These are phyloP conservation scores for Protonibea diacanthus DNA, from an alignment of 2,797 vertebrate species.

Conservation along the genomic window DNA sequence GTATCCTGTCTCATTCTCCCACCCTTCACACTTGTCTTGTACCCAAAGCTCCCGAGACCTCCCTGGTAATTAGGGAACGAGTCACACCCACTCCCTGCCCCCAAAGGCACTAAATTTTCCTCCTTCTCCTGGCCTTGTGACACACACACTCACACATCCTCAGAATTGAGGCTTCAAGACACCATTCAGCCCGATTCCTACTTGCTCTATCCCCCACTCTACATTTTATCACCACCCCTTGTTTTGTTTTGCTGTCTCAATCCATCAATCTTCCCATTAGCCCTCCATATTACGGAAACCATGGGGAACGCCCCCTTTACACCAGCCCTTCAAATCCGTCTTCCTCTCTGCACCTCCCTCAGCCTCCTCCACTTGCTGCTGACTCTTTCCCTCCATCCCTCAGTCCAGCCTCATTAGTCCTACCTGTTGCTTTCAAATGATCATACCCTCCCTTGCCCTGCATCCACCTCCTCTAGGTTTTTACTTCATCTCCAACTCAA, in stretches of 20 bases:
- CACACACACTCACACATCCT: conserved; percentile 80
- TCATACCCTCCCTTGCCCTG: not conserved
- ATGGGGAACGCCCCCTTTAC: conserved; percentile 86
- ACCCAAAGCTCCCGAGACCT: conserved; percentile 82
- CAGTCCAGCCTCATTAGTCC: conserved; percentile 31
- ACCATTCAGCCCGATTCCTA: conserved; percentile 77
- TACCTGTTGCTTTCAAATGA: conserved; percentile 47
- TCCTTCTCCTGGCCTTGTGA: conserved; percentile 78
- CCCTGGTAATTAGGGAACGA: conserved; percentile 98
- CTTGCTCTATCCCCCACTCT: conserved; percentile 81
- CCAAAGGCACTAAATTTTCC: conserved; percentile 90
- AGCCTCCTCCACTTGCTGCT: conserved; percentile 85
- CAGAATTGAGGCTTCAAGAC: conserved; percentile 75
- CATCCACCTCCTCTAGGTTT: not conserved
- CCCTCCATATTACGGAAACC: conserved; percentile 91
- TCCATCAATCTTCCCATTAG: conserved; percentile 99
- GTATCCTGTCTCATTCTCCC: conserved; percentile 95
- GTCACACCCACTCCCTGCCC: conserved; percentile 83
- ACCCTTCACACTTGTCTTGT: conserved; percentile 84
- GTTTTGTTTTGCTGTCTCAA: conserved; percentile 88
- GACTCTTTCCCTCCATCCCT: conserved; percentile 54
- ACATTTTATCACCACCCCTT: conserved; percentile 86
- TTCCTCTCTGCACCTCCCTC: conserved; percentile 63
- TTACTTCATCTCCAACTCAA: not conserved
- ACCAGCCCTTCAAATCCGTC: conserved; percentile 83